Percentiles rank a stretch among this genome's conserved stretches.
phyloP scores from a whole-genome alignment of 2,888 invertebrate genomes.

The Vesta saturnalis region DNA sequence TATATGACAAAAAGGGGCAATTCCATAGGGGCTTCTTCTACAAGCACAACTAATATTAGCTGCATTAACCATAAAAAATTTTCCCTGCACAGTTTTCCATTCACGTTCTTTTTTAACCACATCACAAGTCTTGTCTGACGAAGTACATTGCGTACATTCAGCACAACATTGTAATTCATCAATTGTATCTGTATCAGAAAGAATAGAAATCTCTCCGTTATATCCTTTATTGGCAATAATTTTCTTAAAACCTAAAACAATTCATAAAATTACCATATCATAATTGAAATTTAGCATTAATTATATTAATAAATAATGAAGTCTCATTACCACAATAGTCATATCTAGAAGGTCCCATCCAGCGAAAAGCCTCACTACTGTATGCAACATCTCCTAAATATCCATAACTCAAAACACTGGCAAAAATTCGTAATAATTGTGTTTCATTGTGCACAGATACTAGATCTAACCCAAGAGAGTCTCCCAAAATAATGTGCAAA shows the following conservation, averaged over 20 bases:
- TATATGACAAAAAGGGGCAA: slow-evolving; percentile 80
- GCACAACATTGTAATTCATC: slow-evolving; percentile 63
- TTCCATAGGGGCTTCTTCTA: slow-evolving; percentile 77
- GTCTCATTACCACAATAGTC: slow-evolving; percentile 80
- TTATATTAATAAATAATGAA: not conserved
- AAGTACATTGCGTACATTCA: slow-evolving; percentile 63
- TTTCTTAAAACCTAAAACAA: slow-evolving; percentile 72
- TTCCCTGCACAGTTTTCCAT: slow-evolving; percentile 74
- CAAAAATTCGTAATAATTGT: slow-evolving; percentile 72
- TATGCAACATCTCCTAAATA: slow-evolving; percentile 85
- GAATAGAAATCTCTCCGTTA: slow-evolving; percentile 69
- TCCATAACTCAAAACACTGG: slow-evolving; percentile 84
- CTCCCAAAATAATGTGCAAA: slow-evolving; percentile 84
- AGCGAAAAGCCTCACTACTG: slow-evolving; percentile 82
- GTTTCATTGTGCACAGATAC: slow-evolving; percentile 75
- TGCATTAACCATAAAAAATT: slow-evolving; percentile 80
- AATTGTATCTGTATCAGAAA: slow-evolving; percentile 62
- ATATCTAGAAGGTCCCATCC: slow-evolving; percentile 88
- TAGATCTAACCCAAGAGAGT: slow-evolving; percentile 77
- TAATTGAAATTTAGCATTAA: slow-evolving; percentile 22
- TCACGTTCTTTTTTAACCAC: slow-evolving; percentile 38
- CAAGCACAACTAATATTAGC: slow-evolving; percentile 83
- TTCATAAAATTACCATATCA: too few relatives aligned
- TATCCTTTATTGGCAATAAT: slow-evolving; percentile 72
- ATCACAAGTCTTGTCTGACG: slow-evolving; percentile 40